Evolutionary conservation across 2,888 invertebrate genomes (phyloP).

Genomic region (Hemaris fuciformis): DNA sequence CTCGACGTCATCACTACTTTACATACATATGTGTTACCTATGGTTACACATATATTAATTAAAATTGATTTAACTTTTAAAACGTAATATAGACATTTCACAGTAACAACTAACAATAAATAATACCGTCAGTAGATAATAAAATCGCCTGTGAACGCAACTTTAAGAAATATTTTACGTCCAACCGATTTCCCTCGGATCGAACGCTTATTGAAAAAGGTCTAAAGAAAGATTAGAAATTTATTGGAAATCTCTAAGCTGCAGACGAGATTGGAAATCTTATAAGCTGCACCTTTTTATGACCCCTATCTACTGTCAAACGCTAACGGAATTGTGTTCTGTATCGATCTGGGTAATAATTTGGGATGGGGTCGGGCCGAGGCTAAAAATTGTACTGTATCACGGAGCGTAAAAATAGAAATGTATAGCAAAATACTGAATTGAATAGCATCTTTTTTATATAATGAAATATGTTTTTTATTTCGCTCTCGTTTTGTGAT

Average conservation of each 20-base stretch:
- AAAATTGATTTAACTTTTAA: too few relatives aligned
- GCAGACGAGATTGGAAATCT: constrained; percentile 37
- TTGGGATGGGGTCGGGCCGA: background rate
- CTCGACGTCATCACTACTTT: too few relatives aligned
- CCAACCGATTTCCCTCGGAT: constrained; percentile 33
- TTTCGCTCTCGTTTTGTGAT: background rate
- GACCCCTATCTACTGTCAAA: constrained; percentile 18
- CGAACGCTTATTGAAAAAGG: constrained; percentile 41
- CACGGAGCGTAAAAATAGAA: background rate
- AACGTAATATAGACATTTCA: too few relatives aligned
- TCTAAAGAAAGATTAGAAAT: constrained; percentile 44
- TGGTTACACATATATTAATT: too few relatives aligned
- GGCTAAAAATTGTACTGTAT: background rate
- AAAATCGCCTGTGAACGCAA: constrained; percentile 12
- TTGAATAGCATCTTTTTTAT: background rate
- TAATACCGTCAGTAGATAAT: background rate
- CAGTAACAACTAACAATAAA: too few relatives aligned
- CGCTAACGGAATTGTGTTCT: background rate
- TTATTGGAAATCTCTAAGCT: constrained; percentile 44
- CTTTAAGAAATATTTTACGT: constrained; percentile 26
- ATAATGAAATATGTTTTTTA: background rate
- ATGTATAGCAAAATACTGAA: background rate
- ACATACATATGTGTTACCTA: too few relatives aligned
- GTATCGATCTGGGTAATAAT: constrained; percentile 9
- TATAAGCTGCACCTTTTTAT: constrained; percentile 37